Conservation (phyloP, 1,140 invertebrate species). For the Macrobrachium rosenbergii region DNA sequence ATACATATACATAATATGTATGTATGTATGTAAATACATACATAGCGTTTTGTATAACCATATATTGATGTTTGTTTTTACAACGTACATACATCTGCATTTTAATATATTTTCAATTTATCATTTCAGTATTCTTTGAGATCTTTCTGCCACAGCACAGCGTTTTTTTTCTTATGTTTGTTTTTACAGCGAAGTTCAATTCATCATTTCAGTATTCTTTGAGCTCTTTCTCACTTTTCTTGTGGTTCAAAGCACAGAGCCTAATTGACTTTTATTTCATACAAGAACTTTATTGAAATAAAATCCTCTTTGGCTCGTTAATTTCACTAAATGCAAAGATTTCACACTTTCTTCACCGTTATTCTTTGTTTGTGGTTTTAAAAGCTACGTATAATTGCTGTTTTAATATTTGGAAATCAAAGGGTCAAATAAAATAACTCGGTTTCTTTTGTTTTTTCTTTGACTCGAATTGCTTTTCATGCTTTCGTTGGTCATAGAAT, state of each 20-base stretch:
- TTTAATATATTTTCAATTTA: background rate
- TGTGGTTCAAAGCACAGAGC: no score
- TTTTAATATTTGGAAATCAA: no score
- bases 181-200: no score
- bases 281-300: no score
- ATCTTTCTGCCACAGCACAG: background rate
- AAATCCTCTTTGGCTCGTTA: no score
- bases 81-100: no score
- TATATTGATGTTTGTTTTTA: conserved; percentile 12
- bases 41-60: conserved; percentile 2
- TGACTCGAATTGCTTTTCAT: no score
- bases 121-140: background rate
- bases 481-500: background rate
- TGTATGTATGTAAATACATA: conserved; percentile 11
- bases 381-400: background rate
- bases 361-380: background rate
- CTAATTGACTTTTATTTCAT: no score
- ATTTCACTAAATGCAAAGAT: no score
- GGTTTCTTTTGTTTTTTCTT: no score
- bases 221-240: background rate
- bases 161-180: no score
- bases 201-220: background rate
- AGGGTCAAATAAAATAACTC: no score
- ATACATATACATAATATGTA: conserved; percentile 13
- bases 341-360: background rate